These are phyloP conservation scores for Peromyscus melanophrys DNA, from an alignment of 2,797 vertebrate species.

Conservation along the genomic window DNA sequence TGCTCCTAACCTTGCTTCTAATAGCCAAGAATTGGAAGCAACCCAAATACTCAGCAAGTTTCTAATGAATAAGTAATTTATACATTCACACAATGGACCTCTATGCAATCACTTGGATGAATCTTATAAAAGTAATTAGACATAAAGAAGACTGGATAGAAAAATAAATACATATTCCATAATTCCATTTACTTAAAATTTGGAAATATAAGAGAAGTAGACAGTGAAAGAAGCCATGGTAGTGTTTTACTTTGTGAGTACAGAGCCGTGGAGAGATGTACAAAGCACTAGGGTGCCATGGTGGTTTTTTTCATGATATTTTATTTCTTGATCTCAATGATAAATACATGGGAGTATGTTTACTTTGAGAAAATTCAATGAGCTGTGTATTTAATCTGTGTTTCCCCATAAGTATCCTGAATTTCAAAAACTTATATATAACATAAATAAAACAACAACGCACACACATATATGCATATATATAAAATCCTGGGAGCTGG, in stretches of 20 bases:
- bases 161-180: slow-evolving; percentile 20
- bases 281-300: background rate
- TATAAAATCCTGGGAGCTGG: background rate
- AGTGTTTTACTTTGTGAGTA: slow-evolving; percentile 27
- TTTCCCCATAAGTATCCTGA: background rate
- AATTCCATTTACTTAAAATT: slow-evolving; percentile 26
- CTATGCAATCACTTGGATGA: slow-evolving; percentile 4
- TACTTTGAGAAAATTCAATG: slow-evolving; percentile 36
- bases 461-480: background rate
- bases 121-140: slow-evolving; percentile 59
- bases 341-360: background rate
- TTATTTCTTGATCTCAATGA: slow-evolving; percentile 58
- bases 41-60: background rate
- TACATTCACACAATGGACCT: slow-evolving; percentile 48
- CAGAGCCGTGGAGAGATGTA: background rate
- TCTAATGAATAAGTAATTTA: slow-evolving; percentile 62
- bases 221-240: background rate
- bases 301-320: slow-evolving; percentile 64
- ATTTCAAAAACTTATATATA: background rate
- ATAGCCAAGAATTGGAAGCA: slow-evolving; percentile 38
- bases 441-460: background rate
- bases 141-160: background rate
- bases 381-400: slow-evolving; percentile 8
- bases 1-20: slow-evolving; percentile 30
- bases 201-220: slow-evolving; percentile 6